phyloP scores from a whole-genome alignment of 2,888 invertebrate genomes.

The Drosophila atroscutellata region DNA sequence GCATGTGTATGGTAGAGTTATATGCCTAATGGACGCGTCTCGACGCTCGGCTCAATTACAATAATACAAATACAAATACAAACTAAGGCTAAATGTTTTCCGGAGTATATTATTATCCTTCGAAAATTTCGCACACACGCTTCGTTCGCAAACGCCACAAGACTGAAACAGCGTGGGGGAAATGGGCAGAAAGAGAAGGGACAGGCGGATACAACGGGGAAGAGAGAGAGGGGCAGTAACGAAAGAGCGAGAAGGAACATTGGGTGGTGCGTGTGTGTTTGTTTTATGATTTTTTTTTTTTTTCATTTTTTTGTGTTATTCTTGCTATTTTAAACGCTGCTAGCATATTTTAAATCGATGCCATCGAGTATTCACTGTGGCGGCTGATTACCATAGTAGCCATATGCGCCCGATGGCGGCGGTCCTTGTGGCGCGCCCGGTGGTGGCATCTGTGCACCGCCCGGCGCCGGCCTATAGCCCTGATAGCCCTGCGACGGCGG shows the following conservation, averaged over 20 bases:
- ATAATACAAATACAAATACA: slow-evolving; percentile 56
- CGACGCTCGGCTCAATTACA: slow-evolving; percentile 48
- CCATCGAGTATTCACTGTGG: slow-evolving; percentile 84
- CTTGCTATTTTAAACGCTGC: not conserved
- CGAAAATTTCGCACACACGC: slow-evolving; percentile 8
- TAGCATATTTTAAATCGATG: not conserved
- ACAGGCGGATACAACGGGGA: not conserved
- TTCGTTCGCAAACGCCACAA: slow-evolving; percentile 6
- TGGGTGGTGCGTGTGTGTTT: slow-evolving; percentile 16
- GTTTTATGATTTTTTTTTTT: not conserved
- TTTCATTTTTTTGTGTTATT: not conserved
- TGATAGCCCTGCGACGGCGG: slow-evolving; percentile 88
- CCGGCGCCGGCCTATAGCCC: slow-evolving; percentile 86
- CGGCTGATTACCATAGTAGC: slow-evolving; percentile 93
- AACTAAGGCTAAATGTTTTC: slow-evolving; percentile 45
- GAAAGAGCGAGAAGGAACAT: slow-evolving; percentile 1
- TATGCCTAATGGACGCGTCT: slow-evolving; percentile 46
- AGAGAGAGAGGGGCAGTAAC: not conserved
- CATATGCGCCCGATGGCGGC: slow-evolving; percentile 90
- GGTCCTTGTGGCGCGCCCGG: slow-evolving; percentile 84
- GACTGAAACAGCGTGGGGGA: not conserved
- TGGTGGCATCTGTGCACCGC: slow-evolving; percentile 87
- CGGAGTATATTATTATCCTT: slow-evolving; percentile 23
- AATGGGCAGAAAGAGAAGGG: not conserved
- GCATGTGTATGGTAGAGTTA: slow-evolving; percentile 34